These are phyloP conservation scores for Sternotherus odoratus DNA, from an alignment of 2,797 vertebrate species.

Conservation along the genomic window DNA sequence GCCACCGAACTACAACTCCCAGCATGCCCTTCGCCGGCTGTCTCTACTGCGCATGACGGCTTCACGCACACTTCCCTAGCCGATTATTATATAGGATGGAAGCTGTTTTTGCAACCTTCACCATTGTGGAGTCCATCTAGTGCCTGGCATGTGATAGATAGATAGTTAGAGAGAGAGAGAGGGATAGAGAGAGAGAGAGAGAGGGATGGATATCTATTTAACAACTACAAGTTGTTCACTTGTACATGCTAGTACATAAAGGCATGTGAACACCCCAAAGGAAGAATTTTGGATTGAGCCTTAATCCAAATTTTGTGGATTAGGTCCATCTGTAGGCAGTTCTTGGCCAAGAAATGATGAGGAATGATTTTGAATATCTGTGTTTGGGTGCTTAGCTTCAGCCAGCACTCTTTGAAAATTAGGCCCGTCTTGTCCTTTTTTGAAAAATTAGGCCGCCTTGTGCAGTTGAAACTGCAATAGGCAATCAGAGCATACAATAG, in stretches of 20 bases:
- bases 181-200: too few species aligned
- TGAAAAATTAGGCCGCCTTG: neutral
- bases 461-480: neutral
- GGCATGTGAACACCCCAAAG: neutral
- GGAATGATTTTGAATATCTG: neutral
- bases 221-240: neutral
- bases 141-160: neutral
- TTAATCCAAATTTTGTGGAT: neutral
- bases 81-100: too few species aligned
- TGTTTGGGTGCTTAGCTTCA: neutral
- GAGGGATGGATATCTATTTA: too few species aligned
- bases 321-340: neutral
- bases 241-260: neutral
- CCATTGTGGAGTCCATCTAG: neutral
- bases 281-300: neutral
- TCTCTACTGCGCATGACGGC: too few species aligned
- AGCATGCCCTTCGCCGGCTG: too few species aligned
- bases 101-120: slow-evolving; percentile 41
- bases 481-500: neutral
- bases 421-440: neutral
- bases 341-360: neutral
- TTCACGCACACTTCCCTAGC: too few species aligned
- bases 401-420: neutral
- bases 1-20: too few species aligned
- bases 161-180: too few species aligned